Base-by-base conservation (phyloP, 1,140 invertebrate genomes). In the Diachasmimorpha longicaudata region DNA sequence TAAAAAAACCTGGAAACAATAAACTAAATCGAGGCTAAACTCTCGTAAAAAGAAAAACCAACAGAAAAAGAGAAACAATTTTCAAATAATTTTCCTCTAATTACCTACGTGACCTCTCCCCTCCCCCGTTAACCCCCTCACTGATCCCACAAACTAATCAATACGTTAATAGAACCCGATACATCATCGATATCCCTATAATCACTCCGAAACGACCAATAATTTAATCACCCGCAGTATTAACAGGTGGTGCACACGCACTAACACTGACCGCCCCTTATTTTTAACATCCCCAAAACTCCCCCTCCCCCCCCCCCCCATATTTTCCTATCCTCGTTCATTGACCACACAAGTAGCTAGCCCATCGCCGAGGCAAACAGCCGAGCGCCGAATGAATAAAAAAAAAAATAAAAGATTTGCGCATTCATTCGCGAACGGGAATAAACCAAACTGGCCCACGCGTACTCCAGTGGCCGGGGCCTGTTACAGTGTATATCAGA, bases 401-500 rank as follows among this genome's bases (percentile, higher is more conserved):
- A 52, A 52, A 52, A 13, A 52, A 52, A 52, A 52, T 2, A 52
- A 52, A 4, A 52, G n/a, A n/a, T n/a, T 1, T 16, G n/a, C 11
- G 48, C 48, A 19, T 52, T 6, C 48, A 52, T 42, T 42, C 48
- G 31, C 58, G 19, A 31, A 63, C 1, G 58, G 58, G 23, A 63
- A 63, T 63, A 25, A 63, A 63, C 5, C 19, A 63, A 55, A 63
- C 23, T 63, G 19, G 58, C 58, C 58, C 58, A 63, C 58, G 58
- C 58, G 58, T 63, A 63, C 58, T 63, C 4, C 58, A 63, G 58
- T 63, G 58, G 58, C 58, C 58, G 13, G 58, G 58, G n/a, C n/a
- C 58, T 14, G 58, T 63, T 63, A 63, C 58, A 63, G 58, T 63
- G 58, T 63, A 42, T 42, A 63, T 63, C 23, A 31, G 71, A 72